These are phyloP conservation scores for Pipistrellus nathusii DNA, from an alignment of 2,797 vertebrate genomes.

Conservation along the genomic window DNA sequence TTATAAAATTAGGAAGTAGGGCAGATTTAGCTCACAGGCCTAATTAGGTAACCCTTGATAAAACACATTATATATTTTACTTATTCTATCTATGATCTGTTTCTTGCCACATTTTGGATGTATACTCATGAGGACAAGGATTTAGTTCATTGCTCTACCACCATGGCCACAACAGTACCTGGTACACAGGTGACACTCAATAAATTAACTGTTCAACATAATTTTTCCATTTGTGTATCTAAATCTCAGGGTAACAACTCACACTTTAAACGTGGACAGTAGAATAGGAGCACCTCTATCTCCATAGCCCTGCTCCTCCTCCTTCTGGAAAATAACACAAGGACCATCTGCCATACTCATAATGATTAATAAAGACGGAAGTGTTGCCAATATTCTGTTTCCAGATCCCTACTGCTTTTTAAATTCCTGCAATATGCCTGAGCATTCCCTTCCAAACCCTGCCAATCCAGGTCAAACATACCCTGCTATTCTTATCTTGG, in stretches of 20 bases:
- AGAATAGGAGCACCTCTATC: not conserved
- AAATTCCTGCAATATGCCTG: slow-evolving; percentile 56
- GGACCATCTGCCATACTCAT: slow-evolving; percentile 67
- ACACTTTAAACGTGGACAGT: not conserved
- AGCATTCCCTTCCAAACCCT: slow-evolving; percentile 58
- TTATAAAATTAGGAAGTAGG: not conserved
- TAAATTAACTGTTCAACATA: not conserved
- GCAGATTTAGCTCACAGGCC: not conserved
- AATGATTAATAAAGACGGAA: slow-evolving; percentile 65
- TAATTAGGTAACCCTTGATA: not conserved
- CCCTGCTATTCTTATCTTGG: not conserved
- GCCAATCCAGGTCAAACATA: not conserved
- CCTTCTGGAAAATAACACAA: slow-evolving; percentile 59
- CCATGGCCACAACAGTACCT: not conserved
- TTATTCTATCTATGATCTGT: not conserved
- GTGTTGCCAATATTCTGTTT: slow-evolving; percentile 44
- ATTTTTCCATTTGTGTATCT: not conserved
- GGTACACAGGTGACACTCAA: not conserved
- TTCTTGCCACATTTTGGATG: not conserved
- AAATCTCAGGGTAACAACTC: not conserved
- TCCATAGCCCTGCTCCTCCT: not conserved
- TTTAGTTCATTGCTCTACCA: not conserved
- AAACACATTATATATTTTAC: not conserved
- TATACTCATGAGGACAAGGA: not conserved
- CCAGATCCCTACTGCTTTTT: slow-evolving; percentile 57